phyloP scores from a whole-genome alignment of 2,113 vertebrate species.

The Myrmophylax atrothorax region DNA sequence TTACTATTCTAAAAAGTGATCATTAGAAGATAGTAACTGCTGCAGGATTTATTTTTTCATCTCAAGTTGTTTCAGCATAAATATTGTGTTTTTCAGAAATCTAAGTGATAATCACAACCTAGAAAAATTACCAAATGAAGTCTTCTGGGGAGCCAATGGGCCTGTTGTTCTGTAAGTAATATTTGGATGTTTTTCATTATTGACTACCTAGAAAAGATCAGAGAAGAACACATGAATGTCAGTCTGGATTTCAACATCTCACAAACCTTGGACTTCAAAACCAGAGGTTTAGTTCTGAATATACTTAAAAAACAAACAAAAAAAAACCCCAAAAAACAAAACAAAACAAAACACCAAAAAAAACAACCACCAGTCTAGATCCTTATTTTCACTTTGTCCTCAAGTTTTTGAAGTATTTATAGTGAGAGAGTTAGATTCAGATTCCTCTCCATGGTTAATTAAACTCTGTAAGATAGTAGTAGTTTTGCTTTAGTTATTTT shows the following conservation, averaged over 20 bases:
- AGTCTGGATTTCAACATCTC: not conserved
- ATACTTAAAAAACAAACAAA: not conserved
- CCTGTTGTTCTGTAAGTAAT: conserved; percentile 91
- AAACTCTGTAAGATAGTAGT: not conserved
- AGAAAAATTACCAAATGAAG: conserved; percentile 81
- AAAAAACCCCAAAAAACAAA: too few relatives aligned
- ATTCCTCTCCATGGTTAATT: not conserved
- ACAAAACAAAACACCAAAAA: not conserved
- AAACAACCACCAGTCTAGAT: not conserved
- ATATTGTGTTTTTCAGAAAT: conserved; percentile 75
- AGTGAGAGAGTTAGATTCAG: not conserved
- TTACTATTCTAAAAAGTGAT: conserved; percentile 21
- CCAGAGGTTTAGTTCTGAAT: not conserved
- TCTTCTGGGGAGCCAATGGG: conserved; percentile 89
- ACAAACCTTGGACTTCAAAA: not conserved
- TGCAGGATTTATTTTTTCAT: not conserved
- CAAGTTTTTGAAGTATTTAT: not conserved
- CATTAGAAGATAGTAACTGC: conserved; percentile 3
- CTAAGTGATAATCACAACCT: conserved; percentile 88
- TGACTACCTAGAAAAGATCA: not conserved
- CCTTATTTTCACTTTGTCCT: not conserved
- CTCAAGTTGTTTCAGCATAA: not conserved
- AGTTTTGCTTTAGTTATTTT: not conserved
- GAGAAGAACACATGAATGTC: not conserved
- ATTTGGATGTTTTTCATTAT: not conserved